phyloP scores from a whole-genome alignment of 2,113 vertebrate species.

The Megaceryle torquata region DNA sequence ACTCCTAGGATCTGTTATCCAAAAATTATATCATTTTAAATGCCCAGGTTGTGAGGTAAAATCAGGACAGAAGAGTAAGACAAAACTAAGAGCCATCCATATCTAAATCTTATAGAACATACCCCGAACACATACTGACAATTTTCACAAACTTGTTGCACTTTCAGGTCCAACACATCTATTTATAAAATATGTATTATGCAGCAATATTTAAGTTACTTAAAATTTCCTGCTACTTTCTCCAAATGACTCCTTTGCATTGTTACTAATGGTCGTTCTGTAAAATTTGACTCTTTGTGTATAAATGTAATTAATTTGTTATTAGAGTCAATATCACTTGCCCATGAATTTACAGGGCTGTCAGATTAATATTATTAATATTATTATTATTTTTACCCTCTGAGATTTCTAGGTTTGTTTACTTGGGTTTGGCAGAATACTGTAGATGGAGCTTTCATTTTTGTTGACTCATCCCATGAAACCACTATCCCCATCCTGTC shows the following conservation, averaged over 20 bases:
- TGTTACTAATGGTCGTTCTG: neutral
- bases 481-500: neutral
- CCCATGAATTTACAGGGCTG: neutral
- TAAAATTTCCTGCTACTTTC: neutral
- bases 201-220: neutral
- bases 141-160: neutral
- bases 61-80: neutral
- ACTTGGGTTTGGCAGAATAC: neutral
- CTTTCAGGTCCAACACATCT: neutral
- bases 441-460: neutral
- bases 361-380: too few species aligned
- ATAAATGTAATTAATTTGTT: neutral
- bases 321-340: neutral
- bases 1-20: neutral
- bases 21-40: neutral
- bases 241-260: neutral
- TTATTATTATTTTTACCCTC: too few species aligned
- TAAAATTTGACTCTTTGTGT: neutral
- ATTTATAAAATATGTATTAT: neutral
- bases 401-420: neutral
- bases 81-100: neutral
- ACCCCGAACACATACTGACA: neutral
- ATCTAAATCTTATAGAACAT: neutral
- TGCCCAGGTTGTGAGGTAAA: neutral
- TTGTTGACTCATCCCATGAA: neutral